phyloP scores from a whole-genome alignment of 2,113 vertebrate species.

The Hymenochirus boettgeri region DNA sequence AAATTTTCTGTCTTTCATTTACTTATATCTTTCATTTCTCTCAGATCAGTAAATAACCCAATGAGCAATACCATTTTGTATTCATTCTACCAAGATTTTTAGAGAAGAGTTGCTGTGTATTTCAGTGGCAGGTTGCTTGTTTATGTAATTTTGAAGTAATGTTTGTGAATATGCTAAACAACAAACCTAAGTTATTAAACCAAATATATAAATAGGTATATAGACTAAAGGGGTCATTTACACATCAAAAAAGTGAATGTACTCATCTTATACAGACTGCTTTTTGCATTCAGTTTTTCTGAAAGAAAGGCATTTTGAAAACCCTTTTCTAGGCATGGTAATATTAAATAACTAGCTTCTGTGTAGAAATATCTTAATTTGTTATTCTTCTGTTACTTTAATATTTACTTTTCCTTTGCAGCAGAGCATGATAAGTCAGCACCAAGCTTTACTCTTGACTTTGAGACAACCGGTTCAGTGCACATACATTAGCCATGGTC shows the following conservation, averaged over 20 bases:
- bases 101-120: too few species aligned
- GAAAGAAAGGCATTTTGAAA: too few species aligned
- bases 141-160: neutral
- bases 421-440: neutral
- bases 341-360: conserved; percentile 13
- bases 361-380: conserved; percentile 3
- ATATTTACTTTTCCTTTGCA: conserved; percentile 7
- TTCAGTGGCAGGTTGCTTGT: neutral
- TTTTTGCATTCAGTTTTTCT: neutral
- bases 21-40: too few species aligned
- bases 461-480: neutral
- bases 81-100: too few species aligned
- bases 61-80: too few species aligned
- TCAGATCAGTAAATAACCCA: too few species aligned
- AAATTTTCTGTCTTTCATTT: too few species aligned
- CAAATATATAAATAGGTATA: neutral
- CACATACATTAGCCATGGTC: neutral
- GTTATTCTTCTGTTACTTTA: conserved; percentile 10
- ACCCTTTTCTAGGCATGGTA: neutral
- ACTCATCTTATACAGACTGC: neutral
- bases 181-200: neutral
- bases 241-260: neutral
- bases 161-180: neutral
- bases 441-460: conserved; percentile 3
- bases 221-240: neutral